These are phyloP conservation scores for Dryoscopus gambensis DNA, from an alignment of 2,113 vertebrate species.

Conservation along the genomic window DNA sequence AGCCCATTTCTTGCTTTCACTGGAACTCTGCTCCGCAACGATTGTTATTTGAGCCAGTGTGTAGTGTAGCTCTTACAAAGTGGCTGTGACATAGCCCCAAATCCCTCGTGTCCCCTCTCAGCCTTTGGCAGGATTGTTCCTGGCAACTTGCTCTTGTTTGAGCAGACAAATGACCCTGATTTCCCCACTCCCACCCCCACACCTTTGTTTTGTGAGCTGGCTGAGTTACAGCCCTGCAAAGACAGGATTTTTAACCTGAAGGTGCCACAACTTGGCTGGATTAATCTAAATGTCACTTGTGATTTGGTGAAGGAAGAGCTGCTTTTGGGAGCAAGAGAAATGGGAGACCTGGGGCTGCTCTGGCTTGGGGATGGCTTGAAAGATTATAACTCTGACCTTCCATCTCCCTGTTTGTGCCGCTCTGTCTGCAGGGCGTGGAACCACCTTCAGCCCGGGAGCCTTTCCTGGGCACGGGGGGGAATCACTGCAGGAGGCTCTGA, in stretches of 20 bases:
- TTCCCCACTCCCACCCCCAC: not conserved
- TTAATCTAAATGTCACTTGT: not conserved
- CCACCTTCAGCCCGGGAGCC: not conserved
- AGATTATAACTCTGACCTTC: not conserved
- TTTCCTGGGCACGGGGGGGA: not conserved
- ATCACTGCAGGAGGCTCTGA: not conserved
- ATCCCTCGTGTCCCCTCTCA: not conserved
- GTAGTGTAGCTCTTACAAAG: not conserved
- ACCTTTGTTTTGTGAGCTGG: not conserved
- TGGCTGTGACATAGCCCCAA: not conserved
- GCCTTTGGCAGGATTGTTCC: not conserved
- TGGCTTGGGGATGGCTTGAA: not conserved
- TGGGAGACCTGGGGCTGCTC: not conserved
- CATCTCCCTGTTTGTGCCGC: rapidly evolving
- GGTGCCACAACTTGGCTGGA: not conserved
- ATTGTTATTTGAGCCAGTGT: not conserved
- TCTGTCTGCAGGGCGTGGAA: not conserved
- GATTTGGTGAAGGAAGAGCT: not conserved
- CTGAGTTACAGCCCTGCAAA: not conserved
- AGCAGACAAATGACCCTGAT: not conserved
- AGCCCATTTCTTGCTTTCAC: not conserved
- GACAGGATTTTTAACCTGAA: not conserved
- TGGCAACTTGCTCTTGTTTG: not conserved
- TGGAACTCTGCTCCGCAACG: not conserved
- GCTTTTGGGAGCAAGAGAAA: not conserved